Evolutionary conservation across 2,797 vertebrate species (phyloP), one percentile per base, ranked within the genome.

Genomic region (Botia kubotai): DNA sequence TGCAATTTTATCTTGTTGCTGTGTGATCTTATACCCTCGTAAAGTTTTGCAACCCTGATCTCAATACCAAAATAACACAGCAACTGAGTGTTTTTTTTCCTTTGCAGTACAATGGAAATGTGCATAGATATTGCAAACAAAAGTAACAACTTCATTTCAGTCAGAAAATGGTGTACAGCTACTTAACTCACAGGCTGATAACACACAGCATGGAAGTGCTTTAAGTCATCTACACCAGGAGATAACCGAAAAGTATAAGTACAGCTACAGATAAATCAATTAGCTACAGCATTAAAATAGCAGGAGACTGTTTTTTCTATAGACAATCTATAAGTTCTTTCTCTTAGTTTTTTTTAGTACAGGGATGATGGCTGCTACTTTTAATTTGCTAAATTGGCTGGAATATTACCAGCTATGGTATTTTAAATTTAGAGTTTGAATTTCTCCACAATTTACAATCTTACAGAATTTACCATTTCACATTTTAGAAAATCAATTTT

Each of bases 261-360:
- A 57, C 19, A 70, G 66, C 76, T 60, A 70, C 76, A 78, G 21
- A 70, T 70, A 36, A 60, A 70, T 69, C 13, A 77, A 69, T 17
- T 12, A 69, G 66, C 66, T 77, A 70, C 36, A 33, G 21, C 17
- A 6, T 62, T 3, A 50, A 29, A 63, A 26, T 1, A 14, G 19
- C 43, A n/a, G 48, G 55, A 60, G 23, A 60, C 23, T 26, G 23
- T 26, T 26, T 26, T 26, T 26, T 26, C 23, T 26, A 26, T 2
- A 26, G 23, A 26, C 23, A 2, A 26, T 26, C 23, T 26, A 26
- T 26, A 26, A 26, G 2, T 26, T n/a, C n/a, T n/a, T n/a, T n/a
- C n/a, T n/a, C n/a, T n/a, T n/a, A n/a, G n/a, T n/a, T n/a, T n/a
- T n/a, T n/a, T n/a, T 58, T 14, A 33, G 39, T 69, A 36, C 23